Conservation (phyloP, 2,888 invertebrate species). For the Drosophila anomalata region DNA sequence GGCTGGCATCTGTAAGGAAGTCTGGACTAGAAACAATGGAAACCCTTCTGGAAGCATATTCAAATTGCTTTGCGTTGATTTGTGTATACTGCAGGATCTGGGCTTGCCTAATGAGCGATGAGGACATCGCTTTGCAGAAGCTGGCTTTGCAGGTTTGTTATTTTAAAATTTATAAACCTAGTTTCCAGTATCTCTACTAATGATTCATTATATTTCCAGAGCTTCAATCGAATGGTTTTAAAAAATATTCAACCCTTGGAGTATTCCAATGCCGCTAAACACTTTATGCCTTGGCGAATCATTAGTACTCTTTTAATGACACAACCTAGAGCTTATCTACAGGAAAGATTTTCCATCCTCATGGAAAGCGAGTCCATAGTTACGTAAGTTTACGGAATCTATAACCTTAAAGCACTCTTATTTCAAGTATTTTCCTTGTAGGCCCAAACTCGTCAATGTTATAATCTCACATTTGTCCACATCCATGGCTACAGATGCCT, state of each 20-base stretch:
- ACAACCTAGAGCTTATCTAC: constrained; percentile 80
- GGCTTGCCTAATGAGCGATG: constrained; percentile 79
- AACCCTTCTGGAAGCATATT: constrained; percentile 73
- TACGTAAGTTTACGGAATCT: constrained; percentile 35
- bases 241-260: constrained; percentile 81
- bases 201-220: constrained; percentile 55
- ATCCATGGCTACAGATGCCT: constrained; percentile 83
- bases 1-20: constrained; percentile 78
- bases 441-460: constrained; percentile 71
- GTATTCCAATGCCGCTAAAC: constrained; percentile 80
- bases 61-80: constrained; percentile 81
- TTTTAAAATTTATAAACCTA: not conserved
- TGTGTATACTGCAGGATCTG: constrained; percentile 82
- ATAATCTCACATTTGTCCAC: constrained; percentile 82
- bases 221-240: constrained; percentile 80
- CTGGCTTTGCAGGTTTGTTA: constrained; percentile 79
- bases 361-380: constrained; percentile 61
- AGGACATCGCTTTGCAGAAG: constrained; percentile 77
- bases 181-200: not conserved
- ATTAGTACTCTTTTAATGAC: constrained; percentile 76
- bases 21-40: constrained; percentile 78
- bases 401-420: too few species aligned
- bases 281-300: constrained; percentile 83
- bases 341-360: constrained; percentile 72
- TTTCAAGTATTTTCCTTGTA: constrained; percentile 39